Percentiles rank a stretch among this genome's conserved stretches.
Evolutionary conservation across 2,888 invertebrate species (phyloP).

Genomic region (Brassicogethes aeneus): DNA sequence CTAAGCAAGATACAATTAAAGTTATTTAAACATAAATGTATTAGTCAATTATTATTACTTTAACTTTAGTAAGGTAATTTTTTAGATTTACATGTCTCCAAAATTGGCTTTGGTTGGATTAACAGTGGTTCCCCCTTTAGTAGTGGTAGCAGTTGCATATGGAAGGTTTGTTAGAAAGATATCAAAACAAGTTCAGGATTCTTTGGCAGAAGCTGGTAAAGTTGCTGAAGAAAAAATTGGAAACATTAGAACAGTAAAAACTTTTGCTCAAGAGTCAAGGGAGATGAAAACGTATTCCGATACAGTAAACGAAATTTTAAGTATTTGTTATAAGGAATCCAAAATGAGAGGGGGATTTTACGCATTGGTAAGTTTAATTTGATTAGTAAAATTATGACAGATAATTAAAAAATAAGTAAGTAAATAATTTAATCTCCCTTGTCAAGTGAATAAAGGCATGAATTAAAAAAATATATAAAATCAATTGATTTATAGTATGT

Average conservation of each 20-base stretch:
- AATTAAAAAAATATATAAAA: too few species aligned
- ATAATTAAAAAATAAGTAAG: too few species aligned
- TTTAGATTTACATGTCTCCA: conserved; percentile 83
- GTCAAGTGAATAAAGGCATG: too few species aligned
- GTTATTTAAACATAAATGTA: too few species aligned
- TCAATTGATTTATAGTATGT: too few species aligned
- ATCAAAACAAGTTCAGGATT: conserved; percentile 70
- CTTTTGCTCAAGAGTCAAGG: conserved; percentile 76
- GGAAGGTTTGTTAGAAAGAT: conserved; percentile 79
- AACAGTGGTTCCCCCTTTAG: conserved; percentile 84
- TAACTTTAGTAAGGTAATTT: conserved; percentile 8
- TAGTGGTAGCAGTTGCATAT: conserved; percentile 70
- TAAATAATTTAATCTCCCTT: too few species aligned
- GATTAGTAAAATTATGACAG: conserved; percentile 2
- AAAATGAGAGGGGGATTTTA: conserved; percentile 83
- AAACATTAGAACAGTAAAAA: conserved; percentile 88
- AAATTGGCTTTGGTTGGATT: conserved; percentile 79
- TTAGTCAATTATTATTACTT: neutral
- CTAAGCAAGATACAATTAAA: conserved; percentile 11
- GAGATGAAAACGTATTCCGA: conserved; percentile 63
- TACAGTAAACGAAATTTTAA: conserved; percentile 62
- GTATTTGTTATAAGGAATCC: conserved; percentile 79
- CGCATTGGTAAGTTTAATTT: conserved; percentile 59
- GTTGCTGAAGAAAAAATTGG: conserved; percentile 87
- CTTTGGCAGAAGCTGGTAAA: conserved; percentile 54